These are phyloP conservation scores for Tiliqua scincoides DNA, from an alignment of 2,113 vertebrate species.

Conservation along the genomic window DNA sequence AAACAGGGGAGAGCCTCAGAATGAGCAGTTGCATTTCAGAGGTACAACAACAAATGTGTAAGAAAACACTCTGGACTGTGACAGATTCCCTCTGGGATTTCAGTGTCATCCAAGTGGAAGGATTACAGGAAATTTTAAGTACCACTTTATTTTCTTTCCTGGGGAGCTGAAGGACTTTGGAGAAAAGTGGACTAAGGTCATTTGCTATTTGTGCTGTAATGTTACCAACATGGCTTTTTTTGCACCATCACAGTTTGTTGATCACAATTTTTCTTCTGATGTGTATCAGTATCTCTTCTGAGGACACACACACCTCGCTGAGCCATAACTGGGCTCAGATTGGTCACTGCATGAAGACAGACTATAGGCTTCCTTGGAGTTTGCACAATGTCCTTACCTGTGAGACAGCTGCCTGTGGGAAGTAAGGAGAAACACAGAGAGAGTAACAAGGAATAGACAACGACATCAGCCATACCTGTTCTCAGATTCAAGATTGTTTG, in stretches of 20 bases:
- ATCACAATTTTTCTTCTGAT: too few relatives aligned
- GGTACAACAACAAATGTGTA: conserved; percentile 48
- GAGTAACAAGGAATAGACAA: too few relatives aligned
- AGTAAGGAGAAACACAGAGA: too few relatives aligned
- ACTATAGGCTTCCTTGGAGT: too few relatives aligned
- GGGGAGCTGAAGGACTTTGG: conserved; percentile 57
- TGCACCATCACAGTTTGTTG: conserved; percentile 28
- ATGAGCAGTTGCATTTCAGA: conserved; percentile 25
- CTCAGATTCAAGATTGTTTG: too few relatives aligned
- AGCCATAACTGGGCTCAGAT: too few relatives aligned
- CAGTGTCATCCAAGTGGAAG: conserved; percentile 73
- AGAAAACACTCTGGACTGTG: conserved; percentile 66
- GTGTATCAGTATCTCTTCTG: too few relatives aligned
- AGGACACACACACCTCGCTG: too few relatives aligned
- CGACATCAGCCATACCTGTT: too few relatives aligned
- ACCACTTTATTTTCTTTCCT: conserved; percentile 81
- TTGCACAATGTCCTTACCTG: too few relatives aligned
- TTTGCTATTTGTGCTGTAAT: conserved; percentile 73
- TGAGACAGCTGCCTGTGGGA: too few relatives aligned
- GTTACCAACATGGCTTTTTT: conserved; percentile 57
- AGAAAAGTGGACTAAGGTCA: conserved; percentile 66
- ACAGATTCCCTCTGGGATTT: conserved; percentile 73
- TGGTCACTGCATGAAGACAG: too few relatives aligned
- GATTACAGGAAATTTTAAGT: conserved; percentile 79
- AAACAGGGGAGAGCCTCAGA: neutral